A percentile compares a stretch with the other conserved stretches of the same genome.
Evolutionary conservation across 2,888 invertebrate species (phyloP).

Genomic region (Neoitamus cyanurus): DNA sequence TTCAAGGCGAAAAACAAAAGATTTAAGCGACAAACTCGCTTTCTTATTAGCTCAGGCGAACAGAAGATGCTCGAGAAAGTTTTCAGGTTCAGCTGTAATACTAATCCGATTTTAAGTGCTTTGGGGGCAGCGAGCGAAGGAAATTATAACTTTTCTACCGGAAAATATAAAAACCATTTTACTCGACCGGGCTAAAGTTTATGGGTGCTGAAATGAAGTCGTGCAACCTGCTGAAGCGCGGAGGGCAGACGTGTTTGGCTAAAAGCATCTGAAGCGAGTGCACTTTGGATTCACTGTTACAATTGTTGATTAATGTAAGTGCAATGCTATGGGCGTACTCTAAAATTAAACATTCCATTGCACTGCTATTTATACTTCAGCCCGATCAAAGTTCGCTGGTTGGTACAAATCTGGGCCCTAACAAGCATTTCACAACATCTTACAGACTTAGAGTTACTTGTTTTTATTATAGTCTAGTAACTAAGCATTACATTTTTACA

Average conservation of each 20-base stretch:
- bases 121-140: neutral
- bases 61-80: neutral
- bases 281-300: neutral
- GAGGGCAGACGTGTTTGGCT: neutral
- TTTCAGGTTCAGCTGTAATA: neutral
- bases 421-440: no score
- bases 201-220: neutral
- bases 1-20: neutral
- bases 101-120: neutral
- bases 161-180: neutral
- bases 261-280: neutral
- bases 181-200: neutral
- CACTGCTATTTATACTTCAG: no score
- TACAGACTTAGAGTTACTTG: no score
- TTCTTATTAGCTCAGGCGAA: neutral
- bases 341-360: no score
- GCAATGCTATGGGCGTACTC: no score
- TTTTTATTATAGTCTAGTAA: no score
- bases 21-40: slow-evolving; percentile 31
- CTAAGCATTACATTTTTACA: no score
- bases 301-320: no score
- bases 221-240: neutral
- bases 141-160: neutral
- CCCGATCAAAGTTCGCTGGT: no score
- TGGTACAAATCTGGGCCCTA: no score